Evolutionary conservation across 30 jellyfish, hydroid and myxozoan genomes (phyloP).

Genomic region (Pelagia noctiluca): DNA sequence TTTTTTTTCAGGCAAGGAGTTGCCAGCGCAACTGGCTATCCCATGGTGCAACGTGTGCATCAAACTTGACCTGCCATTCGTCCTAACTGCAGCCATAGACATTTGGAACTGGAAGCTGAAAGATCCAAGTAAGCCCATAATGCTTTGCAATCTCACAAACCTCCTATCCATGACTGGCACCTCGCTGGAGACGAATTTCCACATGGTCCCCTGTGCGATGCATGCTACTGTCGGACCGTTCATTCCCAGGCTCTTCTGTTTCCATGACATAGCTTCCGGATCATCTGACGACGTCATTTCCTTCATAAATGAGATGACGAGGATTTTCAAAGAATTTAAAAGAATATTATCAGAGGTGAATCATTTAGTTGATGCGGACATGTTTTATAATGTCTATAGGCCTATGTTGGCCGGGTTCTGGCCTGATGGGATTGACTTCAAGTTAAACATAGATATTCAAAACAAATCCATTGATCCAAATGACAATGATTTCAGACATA

Average conservation of each 20-base stretch:
- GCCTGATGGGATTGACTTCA: conserved; percentile 66
- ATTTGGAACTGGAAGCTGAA: conserved; percentile 55
- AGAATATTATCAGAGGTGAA: not conserved
- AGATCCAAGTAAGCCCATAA: conserved; percentile 10
- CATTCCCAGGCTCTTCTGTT: conserved; percentile 12
- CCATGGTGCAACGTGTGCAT: conserved; percentile 55
- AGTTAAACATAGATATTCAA: too few species aligned
- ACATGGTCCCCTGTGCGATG: conserved; percentile 74
- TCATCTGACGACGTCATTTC: not conserved
- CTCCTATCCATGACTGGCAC: conserved; percentile 57
- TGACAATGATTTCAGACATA: too few species aligned
- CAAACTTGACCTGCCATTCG: conserved; percentile 48
- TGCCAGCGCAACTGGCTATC: conserved; percentile 49
- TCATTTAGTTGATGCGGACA: conserved; percentile 35
- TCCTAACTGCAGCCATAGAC: conserved; percentile 54
- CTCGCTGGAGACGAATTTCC: conserved; percentile 32
- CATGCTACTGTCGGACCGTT: conserved; percentile 53
- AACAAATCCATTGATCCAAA: too few species aligned
- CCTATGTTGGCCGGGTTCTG: conserved; percentile 63
- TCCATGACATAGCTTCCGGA: conserved; percentile 24
- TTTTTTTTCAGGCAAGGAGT: too few species aligned
- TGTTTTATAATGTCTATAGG: conserved; percentile 52
- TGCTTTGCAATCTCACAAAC: conserved; percentile 22
- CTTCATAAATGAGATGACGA: not conserved
- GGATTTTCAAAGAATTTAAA: conserved; percentile 41